Conservation (phyloP, 2,113 vertebrate genomes). For the Sinocyclocheilus rhinocerous region DNA sequence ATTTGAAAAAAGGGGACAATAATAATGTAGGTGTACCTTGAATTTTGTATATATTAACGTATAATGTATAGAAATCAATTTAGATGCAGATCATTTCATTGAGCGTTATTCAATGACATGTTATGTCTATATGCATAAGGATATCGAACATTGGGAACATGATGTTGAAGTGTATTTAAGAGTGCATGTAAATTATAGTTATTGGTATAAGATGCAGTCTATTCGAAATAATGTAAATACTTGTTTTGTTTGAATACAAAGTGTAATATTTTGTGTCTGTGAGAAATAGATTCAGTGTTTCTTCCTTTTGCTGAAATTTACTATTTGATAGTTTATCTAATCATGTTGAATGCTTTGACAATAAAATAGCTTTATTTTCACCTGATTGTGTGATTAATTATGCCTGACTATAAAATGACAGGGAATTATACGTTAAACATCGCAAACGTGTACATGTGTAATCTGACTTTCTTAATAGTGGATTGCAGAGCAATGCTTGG, state of each 20-base stretch:
- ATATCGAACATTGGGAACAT: slow-evolving; percentile 71
- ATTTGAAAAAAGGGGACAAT: slow-evolving; percentile 83
- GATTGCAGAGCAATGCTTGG: not conserved
- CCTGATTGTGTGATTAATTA: slow-evolving; percentile 66
- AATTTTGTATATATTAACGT: slow-evolving; percentile 89
- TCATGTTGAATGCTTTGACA: slow-evolving; percentile 99
- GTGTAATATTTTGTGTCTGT: slow-evolving; percentile 97
- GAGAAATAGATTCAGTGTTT: slow-evolving; percentile 90
- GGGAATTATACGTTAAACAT: not conserved
- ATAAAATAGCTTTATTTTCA: slow-evolving; percentile 99
- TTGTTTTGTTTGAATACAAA: slow-evolving; percentile 86
- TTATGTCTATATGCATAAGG: slow-evolving; percentile 69
- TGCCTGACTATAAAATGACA: slow-evolving; percentile 8
- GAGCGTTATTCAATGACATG: slow-evolving; percentile 71
- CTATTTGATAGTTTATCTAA: slow-evolving; percentile 98
- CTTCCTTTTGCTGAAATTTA: slow-evolving; percentile 88
- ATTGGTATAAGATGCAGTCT: slow-evolving; percentile 84
- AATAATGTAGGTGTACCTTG: slow-evolving; percentile 93
- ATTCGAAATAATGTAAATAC: slow-evolving; percentile 83
- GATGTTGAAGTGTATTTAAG: slow-evolving; percentile 79
- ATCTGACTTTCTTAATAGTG: not conserved
- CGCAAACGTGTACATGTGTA: not conserved
- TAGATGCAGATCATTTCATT: slow-evolving; percentile 69
- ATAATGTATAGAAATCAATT: slow-evolving; percentile 76
- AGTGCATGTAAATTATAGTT: slow-evolving; percentile 88